Evolutionary conservation across 37 sponge, comb jelly and placozoan genomes (phyloP), one percentile per base, ranked within the genome.

Genomic region (Corticium candelabrum): DNA sequence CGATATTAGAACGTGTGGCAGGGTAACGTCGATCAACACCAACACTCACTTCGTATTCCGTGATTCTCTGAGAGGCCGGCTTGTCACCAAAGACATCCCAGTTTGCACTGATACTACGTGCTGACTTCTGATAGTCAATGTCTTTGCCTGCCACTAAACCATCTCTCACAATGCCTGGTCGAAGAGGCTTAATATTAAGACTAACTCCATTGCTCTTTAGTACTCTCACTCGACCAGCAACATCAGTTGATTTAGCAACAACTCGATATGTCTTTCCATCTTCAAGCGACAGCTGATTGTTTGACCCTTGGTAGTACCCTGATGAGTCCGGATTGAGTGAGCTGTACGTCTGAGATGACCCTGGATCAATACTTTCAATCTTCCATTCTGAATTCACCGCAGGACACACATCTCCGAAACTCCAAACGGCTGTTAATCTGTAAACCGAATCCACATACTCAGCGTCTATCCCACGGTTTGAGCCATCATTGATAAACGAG

Each of bases 41-140:
- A 0, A 83, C 83, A 0, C 91, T 89, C 1, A 90, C 80, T 79
- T 88, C 85, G 77, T 88, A 94, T 38, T 74, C 81, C 1, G 41
- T 77, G 37, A 90, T 81, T 67, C 80, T 77, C 79, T 90, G 91
- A 36, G 87, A 84, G 7, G 76, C 77, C 34, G 62, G 50, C 0
- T 80, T 83, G 30, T 88, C 90, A 11, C 91, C 95, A 81, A 90
- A 90, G 7, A 32, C 80, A 11, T 40, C 68, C 89, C 90, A 90
- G 36, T 82, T 77, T 21, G 84, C 86, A 3, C 76, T 72, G 7
- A 94, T 81, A 1, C 68, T 43, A 15, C 76, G 40, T 1, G 73
- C 37, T 15, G 89, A 77, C 35, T 80, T 85, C 71, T 94, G 95
- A 67, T 82, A 90, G 76, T 88, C 84, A 67, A 94, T 41, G 40